These are phyloP conservation scores for Drepana falcataria DNA, from an alignment of 2,888 invertebrate species.

Conservation along the genomic window DNA sequence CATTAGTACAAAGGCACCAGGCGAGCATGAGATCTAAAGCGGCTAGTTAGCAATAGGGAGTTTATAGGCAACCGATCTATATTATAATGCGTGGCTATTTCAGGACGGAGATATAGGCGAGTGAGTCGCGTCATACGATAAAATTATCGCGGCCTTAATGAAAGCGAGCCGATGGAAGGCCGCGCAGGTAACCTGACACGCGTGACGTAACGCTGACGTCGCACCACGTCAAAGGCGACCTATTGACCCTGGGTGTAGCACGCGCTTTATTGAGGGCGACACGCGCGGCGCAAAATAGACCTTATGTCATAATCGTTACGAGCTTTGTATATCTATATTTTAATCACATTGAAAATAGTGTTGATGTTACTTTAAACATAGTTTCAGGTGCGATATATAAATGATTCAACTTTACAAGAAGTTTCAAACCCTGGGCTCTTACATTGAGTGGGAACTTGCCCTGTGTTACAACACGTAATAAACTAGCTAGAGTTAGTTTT, in stretches of 20 bases:
- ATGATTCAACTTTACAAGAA: no score
- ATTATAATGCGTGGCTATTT: conserved; percentile 53
- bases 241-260: conserved; percentile 17
- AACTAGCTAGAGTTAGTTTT: no score
- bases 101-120: conserved; percentile 45
- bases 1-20: background rate
- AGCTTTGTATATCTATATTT: no score
- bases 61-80: conserved; percentile 32
- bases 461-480: no score
- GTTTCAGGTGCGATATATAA: background rate
- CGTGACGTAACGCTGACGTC: conserved; percentile 53
- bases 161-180: conserved; percentile 55
- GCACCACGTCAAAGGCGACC: conserved; percentile 35
- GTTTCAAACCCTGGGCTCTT: no score
- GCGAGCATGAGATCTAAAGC: conserved; percentile 1
- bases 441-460: no score
- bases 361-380: no score
- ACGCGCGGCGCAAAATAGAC: background rate
- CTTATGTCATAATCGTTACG: background rate
- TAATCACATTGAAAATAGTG: background rate
- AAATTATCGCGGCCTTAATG: conserved; percentile 75
- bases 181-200: conserved; percentile 65
- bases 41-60: conserved; percentile 4
- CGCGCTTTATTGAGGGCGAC: background rate
- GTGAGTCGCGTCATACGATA: conserved; percentile 63